Conservation (phyloP, 1,140 invertebrate species). For the Sesamia nonagrioides region DNA sequence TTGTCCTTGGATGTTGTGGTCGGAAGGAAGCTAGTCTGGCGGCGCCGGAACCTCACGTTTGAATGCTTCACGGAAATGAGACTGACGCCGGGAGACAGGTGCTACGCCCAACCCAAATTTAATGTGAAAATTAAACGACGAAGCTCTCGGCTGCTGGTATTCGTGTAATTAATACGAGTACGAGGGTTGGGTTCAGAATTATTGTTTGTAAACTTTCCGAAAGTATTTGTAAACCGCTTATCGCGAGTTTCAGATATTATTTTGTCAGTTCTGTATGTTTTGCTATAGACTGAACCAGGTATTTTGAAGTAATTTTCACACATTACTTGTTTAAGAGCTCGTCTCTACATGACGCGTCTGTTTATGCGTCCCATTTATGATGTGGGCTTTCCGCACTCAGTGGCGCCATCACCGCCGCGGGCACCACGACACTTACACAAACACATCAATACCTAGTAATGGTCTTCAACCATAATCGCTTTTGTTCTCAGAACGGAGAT, state of each 20-base stretch:
- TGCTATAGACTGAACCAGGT: neutral
- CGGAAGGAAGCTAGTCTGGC: neutral
- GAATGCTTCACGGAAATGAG: neutral
- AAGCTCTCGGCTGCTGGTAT: neutral
- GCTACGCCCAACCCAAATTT: neutral
- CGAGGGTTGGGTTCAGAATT: neutral
- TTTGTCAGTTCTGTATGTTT: neutral
- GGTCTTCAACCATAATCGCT: constrained; percentile 10
- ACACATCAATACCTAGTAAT: neutral
- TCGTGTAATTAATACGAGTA: neutral
- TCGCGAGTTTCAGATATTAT: neutral
- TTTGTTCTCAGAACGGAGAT: constrained; percentile 5
- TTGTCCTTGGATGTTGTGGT: neutral
- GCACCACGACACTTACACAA: constrained; percentile 10
- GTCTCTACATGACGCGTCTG: constrained; percentile 5
- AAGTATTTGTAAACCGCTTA: neutral
- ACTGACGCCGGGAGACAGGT: constrained; percentile 1
- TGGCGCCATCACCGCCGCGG: constrained; percentile 2
- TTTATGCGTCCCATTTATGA: constrained; percentile 47
- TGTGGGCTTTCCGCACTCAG: neutral
- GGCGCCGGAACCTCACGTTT: neutral
- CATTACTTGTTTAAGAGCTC: neutral
- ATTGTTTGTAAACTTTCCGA: constrained; percentile 8
- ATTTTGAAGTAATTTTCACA: neutral
- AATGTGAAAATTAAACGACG: constrained; percentile 2